Conservation (phyloP, 1,140 invertebrate genomes). For the Trichonephila clavipes region DNA sequence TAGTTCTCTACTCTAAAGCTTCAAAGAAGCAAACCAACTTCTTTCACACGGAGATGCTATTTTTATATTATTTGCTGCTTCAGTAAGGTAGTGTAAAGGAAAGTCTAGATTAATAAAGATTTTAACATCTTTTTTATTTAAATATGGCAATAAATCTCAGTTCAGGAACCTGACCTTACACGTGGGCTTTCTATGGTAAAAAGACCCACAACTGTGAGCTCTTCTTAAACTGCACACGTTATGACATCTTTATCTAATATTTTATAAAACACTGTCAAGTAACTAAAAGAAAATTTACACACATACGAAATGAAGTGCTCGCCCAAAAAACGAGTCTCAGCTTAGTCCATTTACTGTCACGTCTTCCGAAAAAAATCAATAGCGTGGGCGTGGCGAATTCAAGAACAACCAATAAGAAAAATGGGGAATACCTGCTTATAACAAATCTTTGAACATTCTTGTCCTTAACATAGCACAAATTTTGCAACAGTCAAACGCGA, state of each 20-base stretch:
- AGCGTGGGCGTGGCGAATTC: slow-evolving; percentile 24
- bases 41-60: too few relatives aligned
- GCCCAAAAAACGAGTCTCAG: slow-evolving; percentile 8
- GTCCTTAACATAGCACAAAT: too few relatives aligned
- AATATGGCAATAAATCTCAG: neutral
- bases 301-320: slow-evolving; percentile 4
- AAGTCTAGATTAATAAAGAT: neutral
- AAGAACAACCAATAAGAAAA: slow-evolving; percentile 16
- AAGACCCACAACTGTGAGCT: slow-evolving; percentile 6
- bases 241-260: slow-evolving; percentile 41
- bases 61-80: too few relatives aligned
- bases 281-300: slow-evolving; percentile 15
- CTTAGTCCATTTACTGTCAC: neutral
- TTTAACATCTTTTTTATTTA: slow-evolving; percentile 23
- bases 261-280: slow-evolving; percentile 23
- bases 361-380: slow-evolving; percentile 42
- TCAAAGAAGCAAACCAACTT: too few relatives aligned
- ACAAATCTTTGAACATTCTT: neutral
- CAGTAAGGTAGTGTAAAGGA: neutral
- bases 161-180: neutral
- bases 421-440: neutral
- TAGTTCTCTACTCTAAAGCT: too few relatives aligned
- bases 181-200: neutral
- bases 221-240: slow-evolving; percentile 17
- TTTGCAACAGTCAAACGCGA: too few relatives aligned